Evolutionary conservation across 2,113 vertebrate species (phyloP).

Genomic region (Leucoraja erinaceus): DNA sequence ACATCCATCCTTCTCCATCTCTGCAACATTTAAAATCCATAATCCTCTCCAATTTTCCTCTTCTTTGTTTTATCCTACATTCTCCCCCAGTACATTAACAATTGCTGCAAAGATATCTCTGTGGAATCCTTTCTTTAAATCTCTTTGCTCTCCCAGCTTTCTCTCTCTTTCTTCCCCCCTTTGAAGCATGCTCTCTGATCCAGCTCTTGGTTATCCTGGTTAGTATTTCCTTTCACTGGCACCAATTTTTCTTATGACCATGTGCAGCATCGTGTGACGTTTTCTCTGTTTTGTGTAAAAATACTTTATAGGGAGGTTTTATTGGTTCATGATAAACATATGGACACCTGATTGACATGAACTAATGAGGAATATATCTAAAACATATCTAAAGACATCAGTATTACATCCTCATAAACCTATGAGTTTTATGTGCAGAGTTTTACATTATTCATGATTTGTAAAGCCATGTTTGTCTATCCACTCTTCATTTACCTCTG

Average conservation of each 20-base stretch:
- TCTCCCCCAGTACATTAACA: not conserved
- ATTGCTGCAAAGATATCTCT: not conserved
- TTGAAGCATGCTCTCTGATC: not conserved
- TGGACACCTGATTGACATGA: not conserved
- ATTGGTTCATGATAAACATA: not conserved
- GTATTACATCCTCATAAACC: not conserved
- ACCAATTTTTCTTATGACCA: not conserved
- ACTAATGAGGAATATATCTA: not conserved
- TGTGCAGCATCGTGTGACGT: not conserved
- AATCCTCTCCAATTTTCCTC: not conserved
- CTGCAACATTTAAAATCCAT: not conserved
- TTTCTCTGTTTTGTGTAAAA: too few species aligned
- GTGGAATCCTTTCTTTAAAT: not conserved
- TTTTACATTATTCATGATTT: not conserved
- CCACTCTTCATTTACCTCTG: not conserved
- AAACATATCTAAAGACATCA: not conserved
- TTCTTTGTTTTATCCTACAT: not conserved
- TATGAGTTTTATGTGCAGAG: not conserved
- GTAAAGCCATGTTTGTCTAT: not conserved
- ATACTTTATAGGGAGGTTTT: too few species aligned
- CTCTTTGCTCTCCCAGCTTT: not conserved
- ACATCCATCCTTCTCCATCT: not conserved
- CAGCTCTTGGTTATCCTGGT: not conserved
- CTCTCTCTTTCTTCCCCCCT: not conserved
- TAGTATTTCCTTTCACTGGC: not conserved